Base-by-base conservation (phyloP, 2,797 vertebrate genomes). In the Sphenodon punctatus region DNA sequence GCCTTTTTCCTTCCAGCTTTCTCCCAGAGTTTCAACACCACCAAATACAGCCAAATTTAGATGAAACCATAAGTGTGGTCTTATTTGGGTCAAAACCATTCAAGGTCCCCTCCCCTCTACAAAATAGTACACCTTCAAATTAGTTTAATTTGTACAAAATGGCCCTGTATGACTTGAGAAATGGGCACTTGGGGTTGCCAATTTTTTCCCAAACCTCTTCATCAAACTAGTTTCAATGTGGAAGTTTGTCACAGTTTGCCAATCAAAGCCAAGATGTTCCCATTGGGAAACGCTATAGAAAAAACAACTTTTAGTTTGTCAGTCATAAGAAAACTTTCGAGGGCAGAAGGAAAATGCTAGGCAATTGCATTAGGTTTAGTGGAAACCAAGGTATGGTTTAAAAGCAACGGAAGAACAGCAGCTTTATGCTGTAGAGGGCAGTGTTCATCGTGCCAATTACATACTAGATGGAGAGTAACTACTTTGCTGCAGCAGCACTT, bases 351-450 rank as follows among this genome's bases (percentile, higher is more conserved):
- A 9, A 32, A 32, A 6, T 48, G 14, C 12, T 49, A 5, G 53
- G 56, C 53, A 17, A 17, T 20, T 56, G 30, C 30, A 19, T 32
- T 56, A 36, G 8, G 51, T 14, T 13, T 51, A 51, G 27, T n/a
- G 2, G 7, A 27, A 5, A 46, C 13, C 25, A 32, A 32, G 65
- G 39, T 39, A 51, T 66, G 4, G 38, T 22, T 49, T 71, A 39
- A 68, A 32, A 60, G 63, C 63, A 55, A 43, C 0, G 32, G 73
- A 45, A 76, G 67, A 42, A 70, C 39, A 64, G 45, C 58, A 78
- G 19, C 46, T 68, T n/a, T 63, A 48, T 75, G 60, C 88, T 74
- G 82, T 8, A 89, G 86, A 84, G 80, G 84, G 84, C 84, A 88
- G 67, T 84, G 53, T 71, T 77, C 80, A 17, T 69, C 84, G 64